Conservation (phyloP, 92 coral and sea anemone species). For the Epizoanthus illoricatus region DNA sequence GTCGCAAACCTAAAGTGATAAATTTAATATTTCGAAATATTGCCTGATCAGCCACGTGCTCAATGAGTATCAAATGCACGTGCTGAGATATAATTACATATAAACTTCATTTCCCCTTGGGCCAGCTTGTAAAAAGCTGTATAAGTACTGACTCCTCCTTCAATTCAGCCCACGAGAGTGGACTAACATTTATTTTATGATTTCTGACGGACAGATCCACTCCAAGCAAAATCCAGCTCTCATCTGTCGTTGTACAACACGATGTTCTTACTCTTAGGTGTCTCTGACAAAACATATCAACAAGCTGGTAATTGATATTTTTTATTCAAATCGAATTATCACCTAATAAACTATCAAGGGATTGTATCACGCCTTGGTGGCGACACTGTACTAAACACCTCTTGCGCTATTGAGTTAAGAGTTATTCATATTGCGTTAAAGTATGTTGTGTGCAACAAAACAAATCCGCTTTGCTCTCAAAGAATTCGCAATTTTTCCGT, state of each 20-base stretch:
- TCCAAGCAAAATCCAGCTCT: not conserved
- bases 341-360: slow-evolving; percentile 43
- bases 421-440: not conserved
- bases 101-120: too few relatives aligned
- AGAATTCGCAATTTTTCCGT: not conserved
- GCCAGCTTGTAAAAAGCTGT: too few relatives aligned
- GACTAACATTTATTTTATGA: too few relatives aligned
- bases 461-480: not conserved
- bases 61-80: too few relatives aligned
- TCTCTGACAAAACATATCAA: slow-evolving; percentile 40
- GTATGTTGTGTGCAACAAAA: slow-evolving; percentile 1
- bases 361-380: slow-evolving; percentile 34
- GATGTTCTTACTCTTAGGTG: not conserved
- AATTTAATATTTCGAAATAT: too few relatives aligned
- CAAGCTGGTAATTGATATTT: slow-evolving; percentile 31
- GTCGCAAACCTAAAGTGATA: too few relatives aligned
- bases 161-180: too few relatives aligned
- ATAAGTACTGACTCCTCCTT: too few relatives aligned
- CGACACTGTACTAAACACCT: slow-evolving; percentile 3
- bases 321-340: slow-evolving; percentile 50
- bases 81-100: too few relatives aligned
- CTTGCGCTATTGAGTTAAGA: not conserved
- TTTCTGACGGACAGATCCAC: too few relatives aligned
- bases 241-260: not conserved
- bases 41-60: too few relatives aligned